A percentile compares a stretch with the other conserved stretches of the same genome.
phyloP scores from a whole-genome alignment of 2,113 vertebrate genomes.

The Stigmatopora argus region DNA sequence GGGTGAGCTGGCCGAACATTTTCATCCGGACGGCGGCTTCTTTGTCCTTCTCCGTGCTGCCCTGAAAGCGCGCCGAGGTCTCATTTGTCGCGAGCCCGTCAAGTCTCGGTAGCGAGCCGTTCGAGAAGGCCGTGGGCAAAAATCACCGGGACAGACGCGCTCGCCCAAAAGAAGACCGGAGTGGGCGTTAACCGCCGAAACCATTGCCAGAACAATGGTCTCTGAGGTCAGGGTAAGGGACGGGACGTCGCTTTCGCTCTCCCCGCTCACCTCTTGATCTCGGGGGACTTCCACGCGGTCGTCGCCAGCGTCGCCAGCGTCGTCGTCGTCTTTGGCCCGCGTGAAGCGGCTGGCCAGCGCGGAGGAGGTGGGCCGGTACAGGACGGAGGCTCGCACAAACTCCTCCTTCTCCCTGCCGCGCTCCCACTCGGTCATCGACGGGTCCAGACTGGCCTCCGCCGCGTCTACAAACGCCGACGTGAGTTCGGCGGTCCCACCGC shows the following conservation, averaged over 20 bases:
- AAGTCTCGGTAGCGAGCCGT: no score
- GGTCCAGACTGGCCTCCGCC: slow-evolving; percentile 75
- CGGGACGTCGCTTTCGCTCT: no score
- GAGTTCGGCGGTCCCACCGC: no score
- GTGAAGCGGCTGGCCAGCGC: slow-evolving; percentile 83
- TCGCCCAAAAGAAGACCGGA: no score
- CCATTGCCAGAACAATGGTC: no score
- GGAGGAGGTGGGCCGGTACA: slow-evolving; percentile 77
- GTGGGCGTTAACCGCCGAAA: no score
- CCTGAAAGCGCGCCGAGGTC: slow-evolving; percentile 58
- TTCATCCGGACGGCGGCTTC: slow-evolving; percentile 87
- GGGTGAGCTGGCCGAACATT: slow-evolving; percentile 91
- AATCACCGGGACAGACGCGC: no score
- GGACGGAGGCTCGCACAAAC: slow-evolving; percentile 78
- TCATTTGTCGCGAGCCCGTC: no score
- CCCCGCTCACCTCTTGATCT: slow-evolving; percentile 77
- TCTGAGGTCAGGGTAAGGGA: no score
- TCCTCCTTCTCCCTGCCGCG: slow-evolving; percentile 82
- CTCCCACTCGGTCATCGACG: slow-evolving; percentile 84
- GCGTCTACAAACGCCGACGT: slow-evolving; percentile 50
- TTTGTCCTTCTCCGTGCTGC: slow-evolving; percentile 74
- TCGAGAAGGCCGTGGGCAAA: no score
- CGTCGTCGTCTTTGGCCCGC: slow-evolving; percentile 72
- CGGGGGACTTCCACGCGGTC: slow-evolving; percentile 71
- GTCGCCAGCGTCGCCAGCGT: slow-evolving; percentile 70